Base-by-base conservation (phyloP, 2,888 invertebrate species). In the Drosophila nr. perissopoda region DNA sequence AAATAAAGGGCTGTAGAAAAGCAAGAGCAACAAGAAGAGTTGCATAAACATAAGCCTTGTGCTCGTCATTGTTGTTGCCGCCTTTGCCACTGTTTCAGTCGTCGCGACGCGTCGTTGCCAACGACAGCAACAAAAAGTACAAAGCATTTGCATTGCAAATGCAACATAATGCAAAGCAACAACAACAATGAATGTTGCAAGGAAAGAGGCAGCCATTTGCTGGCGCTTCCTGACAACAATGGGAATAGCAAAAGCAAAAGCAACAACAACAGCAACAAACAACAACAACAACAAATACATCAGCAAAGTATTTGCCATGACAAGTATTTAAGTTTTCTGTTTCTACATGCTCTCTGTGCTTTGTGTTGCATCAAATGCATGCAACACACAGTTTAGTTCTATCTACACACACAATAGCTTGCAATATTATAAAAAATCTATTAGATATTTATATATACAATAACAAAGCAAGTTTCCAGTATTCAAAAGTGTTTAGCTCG, bases 61-160 rank as follows among this genome's bases (percentile, higher is more conserved):
- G 70, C 54, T 68, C 38, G 60, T 54, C 65, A 58, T 59, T 56
- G 58, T 54, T 60, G 48, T 54, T 67, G 60, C 57, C 46, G 64
- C 29, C 36, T 46, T 54, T 49, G 60, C 42, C 36, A 29, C 48
- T 64, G 80, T 46, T 46, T 46, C 63, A 46, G 59, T 54, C 60
- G 74, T 74, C 60, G 79, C 46, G 46, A 25, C 46, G 46, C 46
- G 46, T 66, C 66, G 70, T 65, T 66, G 74, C 69, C 87, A 81
- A 88, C 83, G 89, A 79, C 71, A 81, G 79, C 83, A 86, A 88
- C 79, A 89, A 87, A 88, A 87, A 79, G 82, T 76, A 82, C 89
- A 84, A 85, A 73, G 74, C 73, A 88, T 86, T 83, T 83, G 77
- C 81, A 83, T 64, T 83, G 87, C 83, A 83, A 83, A 83, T 83